Evolutionary conservation across 2,888 invertebrate genomes (phyloP).

Genomic region (Leptopilina syphax): DNA sequence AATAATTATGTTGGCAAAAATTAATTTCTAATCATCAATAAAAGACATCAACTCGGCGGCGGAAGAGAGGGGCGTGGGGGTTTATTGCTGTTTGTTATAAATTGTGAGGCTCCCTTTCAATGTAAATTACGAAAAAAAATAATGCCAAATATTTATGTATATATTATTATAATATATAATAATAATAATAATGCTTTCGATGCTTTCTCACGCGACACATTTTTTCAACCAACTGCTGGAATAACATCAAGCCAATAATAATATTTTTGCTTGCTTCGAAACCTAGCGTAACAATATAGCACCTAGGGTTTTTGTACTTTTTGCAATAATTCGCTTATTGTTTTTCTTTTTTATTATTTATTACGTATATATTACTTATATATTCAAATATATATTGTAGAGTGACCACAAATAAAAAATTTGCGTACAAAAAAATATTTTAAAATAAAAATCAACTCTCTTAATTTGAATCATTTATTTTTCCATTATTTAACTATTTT

Average conservation of each 20-base stretch:
- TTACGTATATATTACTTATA: too few relatives aligned
- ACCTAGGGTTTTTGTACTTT: constrained; percentile 76
- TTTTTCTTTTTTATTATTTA: constrained; percentile 57
- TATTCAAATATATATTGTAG: too few relatives aligned
- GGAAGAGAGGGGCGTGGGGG: too few relatives aligned
- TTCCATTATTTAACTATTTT: too few relatives aligned
- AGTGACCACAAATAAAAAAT: too few relatives aligned
- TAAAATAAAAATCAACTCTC: too few relatives aligned
- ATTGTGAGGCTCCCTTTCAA: constrained; percentile 38
- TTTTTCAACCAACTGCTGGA: constrained; percentile 62
- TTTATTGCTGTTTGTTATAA: too few relatives aligned
- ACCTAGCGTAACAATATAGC: constrained; percentile 76
- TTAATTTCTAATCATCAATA: constrained; percentile 45
- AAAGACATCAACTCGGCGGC: constrained; percentile 44
- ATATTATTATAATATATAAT: too few relatives aligned
- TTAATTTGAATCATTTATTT: too few relatives aligned
- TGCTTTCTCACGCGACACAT: constrained; percentile 55
- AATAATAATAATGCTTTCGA: constrained; percentile 49
- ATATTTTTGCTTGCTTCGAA: constrained; percentile 46
- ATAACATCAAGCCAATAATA: constrained; percentile 58
- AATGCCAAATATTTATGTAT: constrained; percentile 47
- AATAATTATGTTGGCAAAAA: constrained; percentile 41
- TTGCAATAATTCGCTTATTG: constrained; percentile 75
- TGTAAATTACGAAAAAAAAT: constrained; percentile 52
- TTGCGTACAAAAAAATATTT: too few relatives aligned